Evolutionary conservation across 1,140 invertebrate species (phyloP).

Genomic region (Pseudachorutes palmiensis): DNA sequence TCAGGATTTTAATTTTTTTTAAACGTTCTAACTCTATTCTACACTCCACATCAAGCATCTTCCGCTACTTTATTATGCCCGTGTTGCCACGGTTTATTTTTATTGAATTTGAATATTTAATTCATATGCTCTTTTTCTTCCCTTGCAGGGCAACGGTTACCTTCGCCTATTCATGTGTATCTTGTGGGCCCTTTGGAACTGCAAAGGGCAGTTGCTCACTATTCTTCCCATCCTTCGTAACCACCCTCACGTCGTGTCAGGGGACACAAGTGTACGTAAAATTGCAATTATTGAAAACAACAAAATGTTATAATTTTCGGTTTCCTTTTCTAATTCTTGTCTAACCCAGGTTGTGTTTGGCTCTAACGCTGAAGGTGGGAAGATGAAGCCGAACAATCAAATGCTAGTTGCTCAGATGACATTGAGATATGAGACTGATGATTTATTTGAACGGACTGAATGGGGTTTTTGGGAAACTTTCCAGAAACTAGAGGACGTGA

Average conservation of each 20-base stretch:
- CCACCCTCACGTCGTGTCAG: conserved; percentile 25
- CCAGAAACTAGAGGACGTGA: conserved; percentile 69
- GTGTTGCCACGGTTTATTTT: too few species aligned
- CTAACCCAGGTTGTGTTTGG: conserved; percentile 32
- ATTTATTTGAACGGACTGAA: conserved; percentile 16
- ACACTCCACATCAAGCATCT: too few species aligned
- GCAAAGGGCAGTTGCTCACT: conserved; percentile 60
- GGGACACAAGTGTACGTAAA: conserved; percentile 32
- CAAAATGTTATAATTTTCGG: background rate
- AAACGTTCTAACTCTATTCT: too few species aligned
- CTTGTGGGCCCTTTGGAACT: conserved; percentile 68
- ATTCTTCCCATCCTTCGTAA: conserved; percentile 34
- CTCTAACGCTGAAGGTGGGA: conserved; percentile 35
- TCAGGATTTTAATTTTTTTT: too few species aligned
- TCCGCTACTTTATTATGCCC: too few species aligned
- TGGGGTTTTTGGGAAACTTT: conserved; percentile 77
- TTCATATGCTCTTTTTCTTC: background rate
- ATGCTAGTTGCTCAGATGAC: conserved; percentile 36
- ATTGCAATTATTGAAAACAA: background rate
- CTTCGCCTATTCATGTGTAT: conserved; percentile 71
- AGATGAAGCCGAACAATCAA: conserved; percentile 29
- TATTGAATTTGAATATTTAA: background rate
- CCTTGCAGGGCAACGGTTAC: conserved; percentile 40
- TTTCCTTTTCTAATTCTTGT: too few species aligned
- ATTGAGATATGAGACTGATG: conserved; percentile 22